Evolutionary conservation across 2,888 invertebrate genomes (phyloP).

Genomic region (Aphelenchoides bicaudatus): DNA sequence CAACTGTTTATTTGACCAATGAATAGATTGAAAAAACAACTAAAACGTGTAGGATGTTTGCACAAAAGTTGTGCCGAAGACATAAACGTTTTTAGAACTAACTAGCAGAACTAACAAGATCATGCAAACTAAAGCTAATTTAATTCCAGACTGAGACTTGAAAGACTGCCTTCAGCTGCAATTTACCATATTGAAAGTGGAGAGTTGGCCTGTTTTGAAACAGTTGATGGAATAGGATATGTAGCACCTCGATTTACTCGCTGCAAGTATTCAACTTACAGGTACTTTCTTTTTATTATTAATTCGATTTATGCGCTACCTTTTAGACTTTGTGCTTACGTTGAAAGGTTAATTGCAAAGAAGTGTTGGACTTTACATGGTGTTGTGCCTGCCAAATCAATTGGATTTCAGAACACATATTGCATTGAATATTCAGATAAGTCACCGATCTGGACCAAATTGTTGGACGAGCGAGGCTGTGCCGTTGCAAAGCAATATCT

Average conservation of each 20-base stretch:
- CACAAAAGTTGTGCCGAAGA: too few relatives aligned
- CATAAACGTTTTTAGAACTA: too few relatives aligned
- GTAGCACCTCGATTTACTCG: not conserved
- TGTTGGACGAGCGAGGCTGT: not conserved
- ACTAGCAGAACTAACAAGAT: too few relatives aligned
- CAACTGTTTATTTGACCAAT: too few relatives aligned
- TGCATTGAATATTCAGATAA: not conserved
- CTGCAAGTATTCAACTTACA: too few relatives aligned
- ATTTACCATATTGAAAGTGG: constrained; percentile 9
- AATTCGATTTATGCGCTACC: too few relatives aligned
- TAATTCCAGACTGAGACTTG: too few relatives aligned
- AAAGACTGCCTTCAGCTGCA: constrained; percentile 6
- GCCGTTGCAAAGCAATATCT: constrained; percentile 3
- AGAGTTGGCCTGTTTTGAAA: not conserved
- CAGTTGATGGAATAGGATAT: not conserved
- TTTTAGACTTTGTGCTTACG: not conserved
- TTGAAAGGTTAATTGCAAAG: not conserved
- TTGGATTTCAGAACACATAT: not conserved
- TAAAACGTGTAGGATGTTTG: too few relatives aligned
- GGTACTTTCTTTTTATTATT: too few relatives aligned
- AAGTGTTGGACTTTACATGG: not conserved
- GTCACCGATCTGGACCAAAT: constrained; percentile 4
- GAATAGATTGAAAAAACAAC: too few relatives aligned
- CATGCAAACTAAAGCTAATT: too few relatives aligned
- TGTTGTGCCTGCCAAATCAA: constrained; percentile 6